Conservation (phyloP, 2,113 vertebrate species). For the Peucedramus taeniatus region DNA sequence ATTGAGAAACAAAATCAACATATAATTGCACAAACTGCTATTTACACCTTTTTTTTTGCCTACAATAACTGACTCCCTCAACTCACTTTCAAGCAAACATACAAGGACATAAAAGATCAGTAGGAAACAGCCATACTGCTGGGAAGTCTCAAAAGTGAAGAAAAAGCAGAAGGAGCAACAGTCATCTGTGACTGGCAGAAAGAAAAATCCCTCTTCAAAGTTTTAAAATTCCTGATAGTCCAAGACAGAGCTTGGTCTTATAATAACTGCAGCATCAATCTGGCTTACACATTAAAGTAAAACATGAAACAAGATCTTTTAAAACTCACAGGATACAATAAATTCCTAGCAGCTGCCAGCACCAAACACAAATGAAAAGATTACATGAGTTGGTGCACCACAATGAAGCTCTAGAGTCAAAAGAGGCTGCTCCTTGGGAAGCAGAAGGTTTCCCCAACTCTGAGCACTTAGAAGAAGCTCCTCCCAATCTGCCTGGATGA, state of each 20-base stretch:
- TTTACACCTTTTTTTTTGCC: neutral
- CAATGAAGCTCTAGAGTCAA: neutral
- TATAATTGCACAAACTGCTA: neutral
- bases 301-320: neutral
- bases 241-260: neutral
- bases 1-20: neutral
- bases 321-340: neutral
- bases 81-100: neutral
- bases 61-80: neutral
- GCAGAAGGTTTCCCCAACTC: neutral
- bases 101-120: neutral
- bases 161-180: neutral
- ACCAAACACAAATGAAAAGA: neutral
- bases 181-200: neutral
- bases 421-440: neutral
- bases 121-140: neutral
- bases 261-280: neutral
- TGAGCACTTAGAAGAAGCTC: neutral
- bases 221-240: neutral
- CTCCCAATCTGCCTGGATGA: neutral
- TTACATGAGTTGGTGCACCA: neutral
- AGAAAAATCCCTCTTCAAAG: neutral
- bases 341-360: neutral
- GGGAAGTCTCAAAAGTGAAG: neutral
- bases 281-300: neutral